Percentiles rank a stretch among this genome's conserved stretches.
Evolutionary conservation across 2,797 vertebrate genomes (phyloP).

Genomic region (Syndactyla subalaris): DNA sequence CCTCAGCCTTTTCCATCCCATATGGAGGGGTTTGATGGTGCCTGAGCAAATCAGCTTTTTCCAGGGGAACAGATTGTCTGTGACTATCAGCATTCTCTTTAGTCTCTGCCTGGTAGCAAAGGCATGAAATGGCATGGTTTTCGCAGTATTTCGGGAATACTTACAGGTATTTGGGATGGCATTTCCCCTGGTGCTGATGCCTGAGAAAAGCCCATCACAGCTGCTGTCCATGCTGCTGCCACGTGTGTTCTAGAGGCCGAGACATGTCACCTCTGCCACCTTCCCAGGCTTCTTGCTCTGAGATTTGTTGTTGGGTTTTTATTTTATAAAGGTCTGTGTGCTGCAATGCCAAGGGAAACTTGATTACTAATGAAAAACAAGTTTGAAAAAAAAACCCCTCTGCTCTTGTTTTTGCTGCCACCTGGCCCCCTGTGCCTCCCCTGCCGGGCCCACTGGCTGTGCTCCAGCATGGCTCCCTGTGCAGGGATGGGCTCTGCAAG

Average conservation of each 20-base stretch:
- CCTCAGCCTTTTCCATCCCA: background rate
- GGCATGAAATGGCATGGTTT: background rate
- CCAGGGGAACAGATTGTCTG: background rate
- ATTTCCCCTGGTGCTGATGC: background rate
- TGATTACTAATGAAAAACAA: background rate
- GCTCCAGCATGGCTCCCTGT: background rate
- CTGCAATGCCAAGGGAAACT: background rate
- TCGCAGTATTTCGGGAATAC: rapidly evolving
- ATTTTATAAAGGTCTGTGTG: background rate
- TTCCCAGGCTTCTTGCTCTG: background rate
- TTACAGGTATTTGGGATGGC: background rate
- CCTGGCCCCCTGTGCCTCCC: background rate
- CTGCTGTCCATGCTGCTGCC: background rate
- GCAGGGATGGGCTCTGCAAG: background rate
- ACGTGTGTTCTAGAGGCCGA: rapidly evolving
- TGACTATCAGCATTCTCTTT: background rate
- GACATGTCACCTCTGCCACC: rapidly evolving
- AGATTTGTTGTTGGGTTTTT: background rate
- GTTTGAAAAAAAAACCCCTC: background rate
- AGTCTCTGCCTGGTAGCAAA: background rate
- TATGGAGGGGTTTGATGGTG: background rate
- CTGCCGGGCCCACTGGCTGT: background rate
- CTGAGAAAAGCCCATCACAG: background rate
- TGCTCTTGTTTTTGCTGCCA: background rate
- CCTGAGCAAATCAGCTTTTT: background rate